A percentile compares a stretch with the other conserved stretches of the same genome.
phyloP scores from a whole-genome alignment of 2,797 vertebrate species.

The Myioborus miniatus region DNA sequence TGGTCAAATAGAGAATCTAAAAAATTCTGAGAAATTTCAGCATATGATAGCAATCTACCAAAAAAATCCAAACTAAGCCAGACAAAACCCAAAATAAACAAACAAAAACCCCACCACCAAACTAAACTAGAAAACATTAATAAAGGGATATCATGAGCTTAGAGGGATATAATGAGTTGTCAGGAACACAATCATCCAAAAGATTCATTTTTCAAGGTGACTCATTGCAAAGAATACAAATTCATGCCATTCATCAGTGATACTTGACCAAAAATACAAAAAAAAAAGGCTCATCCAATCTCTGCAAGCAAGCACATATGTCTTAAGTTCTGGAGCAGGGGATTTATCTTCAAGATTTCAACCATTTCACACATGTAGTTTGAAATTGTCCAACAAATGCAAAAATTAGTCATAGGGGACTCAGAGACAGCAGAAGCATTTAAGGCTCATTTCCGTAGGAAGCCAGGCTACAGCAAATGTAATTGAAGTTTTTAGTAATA shows the following conservation, averaged over 20 bases:
- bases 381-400: not conserved
- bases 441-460: not conserved
- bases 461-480: not conserved
- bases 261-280: not conserved
- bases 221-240: not conserved
- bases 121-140: not conserved
- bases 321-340: not conserved
- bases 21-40: not conserved
- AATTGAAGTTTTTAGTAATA: conserved; percentile 9
- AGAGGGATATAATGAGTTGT: not conserved
- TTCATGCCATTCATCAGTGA: not conserved
- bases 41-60: not conserved
- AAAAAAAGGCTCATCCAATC: not conserved
- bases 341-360: not conserved
- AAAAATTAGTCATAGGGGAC: not conserved
- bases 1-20: not conserved
- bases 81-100: not conserved
- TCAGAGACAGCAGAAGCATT: not conserved
- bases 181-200: not conserved
- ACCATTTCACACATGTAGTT: not conserved
- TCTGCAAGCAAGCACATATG: not conserved
- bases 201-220: not conserved
- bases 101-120: not conserved
- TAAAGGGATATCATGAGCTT: not conserved
- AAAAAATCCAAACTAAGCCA: not conserved